These are phyloP conservation scores for Drosophila pandora DNA, from an alignment of 1,140 invertebrate genomes.

Conservation along the genomic window DNA sequence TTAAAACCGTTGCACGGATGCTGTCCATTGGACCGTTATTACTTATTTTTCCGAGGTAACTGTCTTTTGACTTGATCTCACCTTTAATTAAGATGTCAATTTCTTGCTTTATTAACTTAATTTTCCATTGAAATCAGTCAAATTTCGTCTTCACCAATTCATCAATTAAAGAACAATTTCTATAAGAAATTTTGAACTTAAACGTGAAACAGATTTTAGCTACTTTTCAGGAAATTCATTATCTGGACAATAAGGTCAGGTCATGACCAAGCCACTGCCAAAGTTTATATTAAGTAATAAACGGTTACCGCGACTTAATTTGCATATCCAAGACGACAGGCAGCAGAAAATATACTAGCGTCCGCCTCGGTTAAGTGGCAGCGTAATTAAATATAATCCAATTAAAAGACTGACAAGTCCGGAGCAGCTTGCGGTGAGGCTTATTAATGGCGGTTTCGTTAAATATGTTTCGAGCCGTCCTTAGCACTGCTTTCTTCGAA, in stretches of 20 bases:
- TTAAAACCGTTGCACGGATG: slow-evolving; percentile 53
- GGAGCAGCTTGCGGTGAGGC: slow-evolving; percentile 28
- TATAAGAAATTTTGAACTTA: slow-evolving; percentile 2
- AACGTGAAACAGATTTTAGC: slow-evolving; percentile 35
- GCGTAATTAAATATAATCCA: slow-evolving; percentile 74
- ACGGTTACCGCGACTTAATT: slow-evolving; percentile 60
- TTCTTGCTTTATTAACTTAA: no score
- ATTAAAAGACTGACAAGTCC: slow-evolving; percentile 67
- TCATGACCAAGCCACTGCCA: slow-evolving; percentile 39
- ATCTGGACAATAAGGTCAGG: slow-evolving; percentile 31
- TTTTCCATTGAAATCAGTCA: no score
- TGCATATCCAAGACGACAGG: slow-evolving; percentile 53
- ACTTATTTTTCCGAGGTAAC: neutral
- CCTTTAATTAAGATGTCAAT: no score
- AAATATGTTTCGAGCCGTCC: slow-evolving; percentile 31
- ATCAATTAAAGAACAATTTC: neutral
- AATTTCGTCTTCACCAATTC: no score
- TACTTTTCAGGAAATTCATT: slow-evolving; percentile 37
- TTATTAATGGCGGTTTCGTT: slow-evolving; percentile 46
- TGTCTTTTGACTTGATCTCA: slow-evolving; percentile 1
- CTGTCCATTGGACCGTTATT: neutral
- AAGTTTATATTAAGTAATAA: slow-evolving; percentile 64
- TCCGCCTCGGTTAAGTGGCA: slow-evolving; percentile 47
- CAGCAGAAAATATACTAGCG: neutral
- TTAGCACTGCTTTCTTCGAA: slow-evolving; percentile 26